Base-by-base conservation (phyloP, 2,797 vertebrate genomes). In the Epinephelus awoara region DNA sequence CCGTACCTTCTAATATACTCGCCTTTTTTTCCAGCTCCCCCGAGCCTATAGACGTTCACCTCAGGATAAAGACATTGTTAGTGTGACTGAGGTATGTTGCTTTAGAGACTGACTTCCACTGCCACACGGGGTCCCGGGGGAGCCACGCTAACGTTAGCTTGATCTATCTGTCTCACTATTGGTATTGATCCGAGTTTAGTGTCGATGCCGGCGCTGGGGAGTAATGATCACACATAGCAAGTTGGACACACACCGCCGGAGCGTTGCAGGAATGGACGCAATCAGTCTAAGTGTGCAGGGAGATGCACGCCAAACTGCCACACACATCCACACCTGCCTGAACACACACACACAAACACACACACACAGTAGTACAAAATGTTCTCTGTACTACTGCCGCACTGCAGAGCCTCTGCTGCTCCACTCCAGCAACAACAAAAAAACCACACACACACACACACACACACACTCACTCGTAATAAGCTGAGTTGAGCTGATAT, bases 121-220 rank as follows among this genome's bases (percentile, higher is more conserved):
- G 86, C 76, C 75, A 65, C 66, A 58, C 1, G 27, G 4, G 66
- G 62, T 90, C 93, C 83, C 79, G 0, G 42, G 78, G 86, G 90
- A 89, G 46, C 49, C 12, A 2, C 23, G 13, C 80, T 68, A 82
- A 86, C 77, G 57, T 70, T 81, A 70, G 84, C 71, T 82, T 86
- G 89, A 92, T 88, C 85, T 83, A 88, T 92, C 87, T 84, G 73
- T 84, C 79, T 83, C 83, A 42, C 71, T 87, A 82, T 88, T 88
- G 87, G 80, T 90, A 94, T 93, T 81, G 92, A 93, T 93, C 86
- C 77, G 3, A 75, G 82, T 89, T 92, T 82, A 89, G 87, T 89
- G 90, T 90, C 80, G 59, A 87, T 88, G 79, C 67, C 17, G 61
- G 65, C 85, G 65, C 89, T 82, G 82, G 82, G 86, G 88, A 90